phyloP scores from a whole-genome alignment of 2,888 invertebrate species.

The Silvanus unidentatus region DNA sequence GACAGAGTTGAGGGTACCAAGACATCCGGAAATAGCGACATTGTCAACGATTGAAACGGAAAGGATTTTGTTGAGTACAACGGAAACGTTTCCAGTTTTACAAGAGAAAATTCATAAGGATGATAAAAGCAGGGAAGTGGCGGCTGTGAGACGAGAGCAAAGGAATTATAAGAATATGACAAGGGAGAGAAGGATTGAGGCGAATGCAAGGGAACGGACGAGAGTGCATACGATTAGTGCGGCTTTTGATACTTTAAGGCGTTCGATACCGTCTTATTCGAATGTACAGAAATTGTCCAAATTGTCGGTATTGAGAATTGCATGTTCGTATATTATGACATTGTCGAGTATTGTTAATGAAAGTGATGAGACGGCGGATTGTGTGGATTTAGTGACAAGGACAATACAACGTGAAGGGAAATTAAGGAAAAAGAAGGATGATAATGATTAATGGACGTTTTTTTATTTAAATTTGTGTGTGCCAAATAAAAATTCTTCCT shows the following conservation, averaged over 20 bases:
- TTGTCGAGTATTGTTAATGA: constrained; percentile 70
- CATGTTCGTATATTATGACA: constrained; percentile 88
- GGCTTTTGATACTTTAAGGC: constrained; percentile 83
- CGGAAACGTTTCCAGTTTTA: constrained; percentile 36
- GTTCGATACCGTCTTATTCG: constrained; percentile 83
- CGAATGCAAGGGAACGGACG: constrained; percentile 88
- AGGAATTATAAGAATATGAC: constrained; percentile 96
- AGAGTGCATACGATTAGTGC: constrained; percentile 94
- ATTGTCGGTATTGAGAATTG: constrained; percentile 84
- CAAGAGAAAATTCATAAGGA: constrained; percentile 12
- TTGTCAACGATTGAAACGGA: constrained; percentile 34
- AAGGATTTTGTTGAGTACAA: constrained; percentile 31
- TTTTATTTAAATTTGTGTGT: neutral
- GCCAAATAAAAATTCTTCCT: constrained; percentile 1
- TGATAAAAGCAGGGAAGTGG: constrained; percentile 10
- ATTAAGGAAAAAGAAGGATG: constrained; percentile 78
- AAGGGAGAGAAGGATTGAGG: constrained; percentile 84
- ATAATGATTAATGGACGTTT: constrained; percentile 40
- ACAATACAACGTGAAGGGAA: constrained; percentile 91
- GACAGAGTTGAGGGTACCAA: constrained; percentile 30
- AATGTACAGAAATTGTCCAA: constrained; percentile 92
- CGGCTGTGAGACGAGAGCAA: constrained; percentile 50
- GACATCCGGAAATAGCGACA: constrained; percentile 32
- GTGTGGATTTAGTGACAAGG: constrained; percentile 81
- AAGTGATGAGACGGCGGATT: constrained; percentile 60